Percentiles rank a stretch among this genome's conserved stretches.
phyloP scores from a whole-genome alignment of 2,113 vertebrate species.

The Phycodurus eques region DNA sequence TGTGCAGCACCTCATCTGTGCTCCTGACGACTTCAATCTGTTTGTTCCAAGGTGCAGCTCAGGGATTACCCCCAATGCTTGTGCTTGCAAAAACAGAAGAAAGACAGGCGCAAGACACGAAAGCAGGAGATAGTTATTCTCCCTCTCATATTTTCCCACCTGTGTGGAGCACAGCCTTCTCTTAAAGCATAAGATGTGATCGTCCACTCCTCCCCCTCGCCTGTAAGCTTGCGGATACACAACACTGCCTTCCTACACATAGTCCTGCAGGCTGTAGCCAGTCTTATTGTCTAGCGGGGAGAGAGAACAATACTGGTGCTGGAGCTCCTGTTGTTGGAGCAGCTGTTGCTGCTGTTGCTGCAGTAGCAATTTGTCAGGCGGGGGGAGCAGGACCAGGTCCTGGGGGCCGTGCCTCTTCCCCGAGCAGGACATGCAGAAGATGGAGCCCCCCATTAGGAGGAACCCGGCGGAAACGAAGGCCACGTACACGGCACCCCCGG shows the following conservation, averaged over 20 bases:
- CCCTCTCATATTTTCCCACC: conserved; percentile 41
- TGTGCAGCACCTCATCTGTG: conserved; percentile 56
- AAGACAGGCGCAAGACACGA: conserved; percentile 38
- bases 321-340: conserved; percentile 74
- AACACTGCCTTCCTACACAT: conserved; percentile 77
- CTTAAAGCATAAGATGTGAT: conserved; percentile 31
- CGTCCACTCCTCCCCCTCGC: conserved; percentile 46
- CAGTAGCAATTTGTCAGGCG: conserved; percentile 73
- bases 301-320: conserved; percentile 77
- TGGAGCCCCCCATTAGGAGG: conserved; percentile 82
- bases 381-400: conserved; percentile 74
- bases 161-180: conserved; percentile 42
- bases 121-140: conserved; percentile 44
- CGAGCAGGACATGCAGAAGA: conserved; percentile 87
- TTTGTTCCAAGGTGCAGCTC: conserved; percentile 60
- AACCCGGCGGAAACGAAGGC: conserved; percentile 87
- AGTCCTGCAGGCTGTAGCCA: conserved; percentile 89
- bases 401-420: conserved; percentile 76
- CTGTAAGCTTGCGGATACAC: conserved; percentile 34
- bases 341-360: conserved; percentile 72
- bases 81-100: conserved; percentile 73
- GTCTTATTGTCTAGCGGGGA: conserved; percentile 76
- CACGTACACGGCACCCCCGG: conserved; percentile 87
- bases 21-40: conserved; percentile 49
- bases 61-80: conserved; percentile 70